A percentile compares a stretch with the other conserved stretches of the same genome.
Conservation (phyloP, 2,797 vertebrate species). For the Eupleurogrammus muticus region DNA sequence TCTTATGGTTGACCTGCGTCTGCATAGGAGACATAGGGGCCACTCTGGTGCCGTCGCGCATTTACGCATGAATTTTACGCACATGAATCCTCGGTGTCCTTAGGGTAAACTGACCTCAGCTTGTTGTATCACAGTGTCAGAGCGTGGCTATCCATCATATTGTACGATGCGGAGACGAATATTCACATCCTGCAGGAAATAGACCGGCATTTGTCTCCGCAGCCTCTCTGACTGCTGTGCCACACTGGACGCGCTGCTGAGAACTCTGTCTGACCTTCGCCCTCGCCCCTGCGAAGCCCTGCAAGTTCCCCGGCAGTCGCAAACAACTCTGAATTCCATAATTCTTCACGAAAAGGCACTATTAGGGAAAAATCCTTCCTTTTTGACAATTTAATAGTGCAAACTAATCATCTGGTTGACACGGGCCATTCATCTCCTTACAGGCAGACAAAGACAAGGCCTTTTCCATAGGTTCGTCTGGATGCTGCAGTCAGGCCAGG, state of each 20-base stretch:
- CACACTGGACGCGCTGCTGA: conserved; percentile 75
- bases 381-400: conserved; percentile 97
- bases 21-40: accelerated
- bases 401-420: conserved; percentile 95
- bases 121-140: conserved; percentile 37
- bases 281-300: conserved; percentile 68
- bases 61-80: conserved; percentile 32
- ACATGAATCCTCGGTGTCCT: background rate
- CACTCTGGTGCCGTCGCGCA: background rate
- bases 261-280: conserved; percentile 87
- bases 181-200: conserved; percentile 47
- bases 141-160: conserved; percentile 29
- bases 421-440: conserved; percentile 92
- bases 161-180: conserved; percentile 43
- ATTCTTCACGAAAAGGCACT: conserved; percentile 88
- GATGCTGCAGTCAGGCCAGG: conserved; percentile 80
- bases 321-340: conserved; percentile 86
- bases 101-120: conserved; percentile 6
- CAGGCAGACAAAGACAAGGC: conserved; percentile 90
- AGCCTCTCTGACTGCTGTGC: conserved; percentile 62
- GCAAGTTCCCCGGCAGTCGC: conserved; percentile 77
- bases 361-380: conserved; percentile 90
- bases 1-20: background rate
- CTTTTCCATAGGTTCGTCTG: conserved; percentile 87
- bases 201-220: conserved; percentile 61